Conservation (phyloP, 2,888 invertebrate species). For the Callosobruchus maculatus region DNA sequence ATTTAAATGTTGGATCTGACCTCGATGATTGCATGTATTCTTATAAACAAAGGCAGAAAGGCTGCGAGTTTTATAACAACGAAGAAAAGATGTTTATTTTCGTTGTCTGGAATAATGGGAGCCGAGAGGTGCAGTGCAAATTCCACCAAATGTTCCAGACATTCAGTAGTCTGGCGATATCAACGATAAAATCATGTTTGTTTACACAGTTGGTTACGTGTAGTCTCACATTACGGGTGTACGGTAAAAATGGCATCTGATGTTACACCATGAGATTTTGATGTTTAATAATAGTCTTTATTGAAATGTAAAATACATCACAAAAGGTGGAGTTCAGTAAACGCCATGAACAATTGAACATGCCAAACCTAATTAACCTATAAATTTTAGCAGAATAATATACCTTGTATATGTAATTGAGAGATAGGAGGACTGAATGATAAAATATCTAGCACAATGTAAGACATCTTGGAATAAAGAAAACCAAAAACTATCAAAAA, state of each 20-base stretch:
- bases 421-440: too few relatives aligned
- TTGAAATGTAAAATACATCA: too few relatives aligned
- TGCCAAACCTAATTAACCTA: too few relatives aligned
- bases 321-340: too few relatives aligned
- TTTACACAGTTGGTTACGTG: neutral
- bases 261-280: too few relatives aligned
- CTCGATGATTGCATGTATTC: neutral
- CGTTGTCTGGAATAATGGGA: neutral
- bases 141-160: neutral
- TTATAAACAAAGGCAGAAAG: neutral
- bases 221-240: neutral
- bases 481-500: too few relatives aligned
- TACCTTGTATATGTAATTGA: too few relatives aligned
- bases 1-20: neutral
- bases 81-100: neutral
- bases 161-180: neutral
- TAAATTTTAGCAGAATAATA: too few relatives aligned
- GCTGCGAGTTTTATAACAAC: neutral
- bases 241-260: neutral
- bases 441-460: too few relatives aligned
- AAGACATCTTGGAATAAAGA: too few relatives aligned
- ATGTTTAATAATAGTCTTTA: too few relatives aligned
- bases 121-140: neutral
- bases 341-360: too few relatives aligned
- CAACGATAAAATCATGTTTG: neutral